A percentile compares a stretch with the other conserved stretches of the same genome.
These are phyloP conservation scores for Drosophila mojavensis DNA, from an alignment of 1,140 invertebrate species.

Conservation along the genomic window DNA sequence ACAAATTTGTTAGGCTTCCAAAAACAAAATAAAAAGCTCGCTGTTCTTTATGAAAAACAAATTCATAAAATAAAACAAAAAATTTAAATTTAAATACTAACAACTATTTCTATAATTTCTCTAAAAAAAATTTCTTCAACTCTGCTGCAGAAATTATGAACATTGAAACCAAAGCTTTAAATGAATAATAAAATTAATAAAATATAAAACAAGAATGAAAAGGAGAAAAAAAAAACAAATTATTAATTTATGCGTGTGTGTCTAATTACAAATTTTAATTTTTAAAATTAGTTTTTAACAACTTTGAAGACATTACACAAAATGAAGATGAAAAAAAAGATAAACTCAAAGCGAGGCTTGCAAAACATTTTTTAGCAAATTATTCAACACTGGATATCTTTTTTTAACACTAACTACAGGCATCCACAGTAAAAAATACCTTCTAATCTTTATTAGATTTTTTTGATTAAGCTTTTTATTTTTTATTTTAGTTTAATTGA, in stretches of 20 bases:
- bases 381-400: constrained; percentile 18
- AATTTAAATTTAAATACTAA: constrained; percentile 3
- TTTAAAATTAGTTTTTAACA: constrained; percentile 42
- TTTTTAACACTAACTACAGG: neutral
- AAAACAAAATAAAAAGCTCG: constrained; percentile 31
- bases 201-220: constrained; percentile 10
- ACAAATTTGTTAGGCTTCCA: constrained; percentile 55
- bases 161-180: constrained; percentile 81
- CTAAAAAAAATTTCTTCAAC: constrained; percentile 32
- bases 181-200: constrained; percentile 3
- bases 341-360: constrained; percentile 71
- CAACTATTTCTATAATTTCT: constrained; percentile 22
- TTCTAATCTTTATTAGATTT: constrained; percentile 3
- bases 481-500: constrained; percentile 50
- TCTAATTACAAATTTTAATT: constrained; percentile 34
- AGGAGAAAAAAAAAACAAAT: constrained; percentile 29
- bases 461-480: constrained; percentile 39
- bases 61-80: neutral
- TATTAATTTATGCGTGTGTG: constrained; percentile 61
- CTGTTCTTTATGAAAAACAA: constrained; percentile 17
- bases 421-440: neutral
- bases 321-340: constrained; percentile 10
- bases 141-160: constrained; percentile 72
- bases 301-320: constrained; percentile 61
- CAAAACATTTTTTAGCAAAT: constrained; percentile 53